Conservation (phyloP, 2,888 invertebrate species). For the Acleris holmiana region DNA sequence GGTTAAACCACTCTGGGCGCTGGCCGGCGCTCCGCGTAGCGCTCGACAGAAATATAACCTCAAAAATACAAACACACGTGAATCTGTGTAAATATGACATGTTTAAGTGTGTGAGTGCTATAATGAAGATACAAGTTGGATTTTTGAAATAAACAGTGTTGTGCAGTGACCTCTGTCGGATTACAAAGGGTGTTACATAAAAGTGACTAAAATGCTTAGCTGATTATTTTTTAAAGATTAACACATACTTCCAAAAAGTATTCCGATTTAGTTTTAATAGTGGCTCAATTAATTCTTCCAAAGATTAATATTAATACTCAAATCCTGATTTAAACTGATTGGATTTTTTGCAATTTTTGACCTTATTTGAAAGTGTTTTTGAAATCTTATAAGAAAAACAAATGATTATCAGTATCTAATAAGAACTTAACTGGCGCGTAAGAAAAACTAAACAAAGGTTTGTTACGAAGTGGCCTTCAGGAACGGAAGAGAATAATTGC, state of each 20-base stretch:
- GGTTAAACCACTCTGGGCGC: slow-evolving; percentile 80
- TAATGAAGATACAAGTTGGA: slow-evolving; percentile 46
- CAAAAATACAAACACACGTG: slow-evolving; percentile 51
- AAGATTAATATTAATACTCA: slow-evolving; percentile 31
- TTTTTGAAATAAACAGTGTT: slow-evolving; percentile 52
- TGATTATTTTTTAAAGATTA: slow-evolving; percentile 19
- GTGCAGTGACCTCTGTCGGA: slow-evolving; percentile 67
- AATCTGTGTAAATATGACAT: slow-evolving; percentile 39
- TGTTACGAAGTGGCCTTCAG: slow-evolving; percentile 28
- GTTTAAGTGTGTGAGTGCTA: slow-evolving; percentile 36
- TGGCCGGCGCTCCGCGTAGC: slow-evolving; percentile 77
- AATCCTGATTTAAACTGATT: background rate
- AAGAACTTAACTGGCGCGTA: background rate
- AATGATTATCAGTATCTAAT: slow-evolving; percentile 1
- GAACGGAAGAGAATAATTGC: slow-evolving; percentile 33
- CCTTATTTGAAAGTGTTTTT: background rate
- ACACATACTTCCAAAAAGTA: slow-evolving; percentile 56
- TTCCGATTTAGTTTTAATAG: slow-evolving; percentile 38
- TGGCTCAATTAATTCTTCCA: slow-evolving; percentile 37
- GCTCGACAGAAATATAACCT: slow-evolving; percentile 56
- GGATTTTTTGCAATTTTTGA: background rate
- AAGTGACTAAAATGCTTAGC: slow-evolving; percentile 43
- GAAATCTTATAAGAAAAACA: slow-evolving; percentile 6
- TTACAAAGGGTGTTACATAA: slow-evolving; percentile 42
- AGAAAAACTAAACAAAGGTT: slow-evolving; percentile 32